These are phyloP conservation scores for Micromesistius poutassou DNA, from an alignment of 2,797 vertebrate species.

Conservation along the genomic window DNA sequence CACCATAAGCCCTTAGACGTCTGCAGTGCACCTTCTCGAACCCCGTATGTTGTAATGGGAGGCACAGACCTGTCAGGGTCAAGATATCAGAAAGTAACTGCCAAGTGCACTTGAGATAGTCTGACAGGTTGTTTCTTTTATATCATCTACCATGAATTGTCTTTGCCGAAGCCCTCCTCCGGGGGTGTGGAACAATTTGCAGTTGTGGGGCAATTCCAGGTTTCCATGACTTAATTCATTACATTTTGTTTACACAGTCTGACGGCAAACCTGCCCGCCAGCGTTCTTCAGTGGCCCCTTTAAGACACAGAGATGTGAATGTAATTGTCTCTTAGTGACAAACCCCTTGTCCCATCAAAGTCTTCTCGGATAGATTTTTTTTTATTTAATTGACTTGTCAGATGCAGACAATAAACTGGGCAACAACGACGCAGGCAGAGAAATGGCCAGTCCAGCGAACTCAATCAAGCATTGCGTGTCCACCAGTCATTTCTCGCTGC, in stretches of 20 bases:
- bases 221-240: slow-evolving; percentile 1
- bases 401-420: background rate
- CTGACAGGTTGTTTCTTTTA: background rate
- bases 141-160: background rate
- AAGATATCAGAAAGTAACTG: background rate
- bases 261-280: background rate
- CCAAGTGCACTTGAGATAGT: background rate
- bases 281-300: background rate
- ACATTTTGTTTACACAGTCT: background rate
- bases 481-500: background rate
- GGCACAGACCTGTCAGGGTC: background rate
- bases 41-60: background rate
- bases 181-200: background rate
- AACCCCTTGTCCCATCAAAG: background rate
- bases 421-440: background rate
- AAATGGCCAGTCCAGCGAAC: background rate
- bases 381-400: slow-evolving; percentile 6
- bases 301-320: background rate
- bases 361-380: background rate
- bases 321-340: background rate
- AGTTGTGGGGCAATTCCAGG: background rate
- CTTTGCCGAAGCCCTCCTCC: background rate
- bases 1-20: background rate
- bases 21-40: background rate
- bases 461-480: background rate